Evolutionary conservation across 2,113 vertebrate species (phyloP), one percentile per base, ranked within the genome.

Genomic region (Brienomyrus longianalis): DNA sequence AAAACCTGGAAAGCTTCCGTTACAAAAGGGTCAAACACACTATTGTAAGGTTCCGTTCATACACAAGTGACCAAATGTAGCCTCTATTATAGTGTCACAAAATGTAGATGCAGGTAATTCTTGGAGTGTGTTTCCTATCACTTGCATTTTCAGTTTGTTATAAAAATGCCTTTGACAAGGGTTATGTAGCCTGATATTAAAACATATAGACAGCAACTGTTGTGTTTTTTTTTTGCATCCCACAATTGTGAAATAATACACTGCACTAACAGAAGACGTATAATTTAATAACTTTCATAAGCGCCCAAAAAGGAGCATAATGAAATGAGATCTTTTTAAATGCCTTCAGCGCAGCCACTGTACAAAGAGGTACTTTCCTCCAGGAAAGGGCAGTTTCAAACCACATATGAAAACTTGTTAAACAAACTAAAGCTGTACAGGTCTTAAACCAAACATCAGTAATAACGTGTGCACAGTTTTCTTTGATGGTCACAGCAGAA

Each of bases 61-160:
- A 94, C 94, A 93, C 93, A 94, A 94, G 95, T 94, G 95, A 95
- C 95, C 95, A 96, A 96, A 96, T 96, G 95, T 95, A 95, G 94
- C 94, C 94, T 94, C 94, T 95, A 92, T 92, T 94, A 93, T 93
- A 93, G 91, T 94, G 93, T 91, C 62, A 88, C 88, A 87, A 94
- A 93, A 94, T 95, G 93, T 95, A 94, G 91, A 94, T 93, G 86
- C 80, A 87, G 92, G 93, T 94, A 90, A 93, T 92, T 89, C 86
- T 91, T 90, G 50, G 77, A 83, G 47, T 70, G 54, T 86, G 47
- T 85, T 48, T 62, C 83, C 83, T 90, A 70, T 59, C 87, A 84
- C 56, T 77, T 87, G 51, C 87, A 89, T 87, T 83, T 54, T 88
- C 77, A 90, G 54, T 87, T 90, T 92, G 91, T 91, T 94, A 94